Evolutionary conservation across 2,888 invertebrate genomes (phyloP), one percentile per base, ranked within the genome.

Genomic region (Drosophila mercatorum): DNA sequence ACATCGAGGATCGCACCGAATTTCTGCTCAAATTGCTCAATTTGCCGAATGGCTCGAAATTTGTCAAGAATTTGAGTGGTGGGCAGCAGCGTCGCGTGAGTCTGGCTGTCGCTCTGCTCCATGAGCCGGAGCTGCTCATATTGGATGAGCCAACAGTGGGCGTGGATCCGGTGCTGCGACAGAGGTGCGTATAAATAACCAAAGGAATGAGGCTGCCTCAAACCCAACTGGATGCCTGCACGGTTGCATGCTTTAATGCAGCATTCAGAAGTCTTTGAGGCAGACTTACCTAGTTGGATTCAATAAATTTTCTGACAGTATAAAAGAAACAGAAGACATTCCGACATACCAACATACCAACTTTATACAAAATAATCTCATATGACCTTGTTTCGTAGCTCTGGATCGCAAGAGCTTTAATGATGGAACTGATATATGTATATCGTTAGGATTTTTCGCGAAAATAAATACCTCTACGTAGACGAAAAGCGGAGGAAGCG

Each of bases 91-190:
- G 98, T 62, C 94, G 98, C 74, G 96, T 98, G 3, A 98, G 98
- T 0, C 94, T 98, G 80, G 97, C 98, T 0, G 96, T 97, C 0
- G 97, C 98, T 0, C 93, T 98, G 38, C 94, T 98, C 47, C 97
- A 98, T 78, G 96, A 97, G 72, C 98, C 98, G 0, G 97, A 98
- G 91, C 94, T 98, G 38, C 93, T 98, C 69, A 98, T 98, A 87
- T 93, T 98, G 66, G 98, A 98, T 90, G 98, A 98, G 90, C 98
- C 98, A 0, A 98, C 98, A 0, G 98, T 98, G 17, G 98, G 98
- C 41, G 97, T 98, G 2, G 98, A 98, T 93, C 98, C 98, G 1
- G 95, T 98, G 41, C 93, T 98, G 12, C 94, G 97, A 72, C 96
- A 97, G 92, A 96, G 94, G 95, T 95, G 91, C 77, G 78, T 80